Evolutionary conservation across 2,888 invertebrate genomes (phyloP), one percentile per base, ranked within the genome.

Genomic region (Ctena decussata): DNA sequence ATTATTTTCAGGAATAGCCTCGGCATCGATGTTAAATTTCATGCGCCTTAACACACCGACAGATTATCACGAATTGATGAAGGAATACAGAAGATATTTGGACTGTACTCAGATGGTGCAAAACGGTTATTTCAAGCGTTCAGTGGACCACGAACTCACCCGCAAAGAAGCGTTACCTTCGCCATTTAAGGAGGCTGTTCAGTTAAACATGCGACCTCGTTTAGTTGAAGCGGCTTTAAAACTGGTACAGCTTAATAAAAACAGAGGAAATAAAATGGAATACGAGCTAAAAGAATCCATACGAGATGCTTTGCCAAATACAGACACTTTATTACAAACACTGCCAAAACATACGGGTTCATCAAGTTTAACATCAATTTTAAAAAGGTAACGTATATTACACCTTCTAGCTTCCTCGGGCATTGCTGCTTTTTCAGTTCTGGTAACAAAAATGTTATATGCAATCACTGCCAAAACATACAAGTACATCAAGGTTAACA

Each of bases 91-190:
- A 6, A 12, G 41, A 6, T 86, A 83, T 49, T 35, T 86, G 0
- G 83, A 86, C 41, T 86, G 86, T 71, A 86, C 80, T 11, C 80
- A 80, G 27, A 80, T 80, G 80, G 77, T 86, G 6, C 77, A 86
- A 41, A 86, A 73, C 24, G 86, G 86, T 21, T 83, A 83, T 53
- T 86, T 83, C 75, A 86, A 86, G 46, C 86, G 86, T 18, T 86
- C 86, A 32, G 78, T 81, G 3, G 84, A 81, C 27, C 41, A 70
- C n/a, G 71, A 32, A 18, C 30, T 77, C 11, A 44, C 35, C 11
- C 57, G 41, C 11, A 18, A 24, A 30, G 41, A 77, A 24, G n/a
- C 30, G 8, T 46, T 77, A 30, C 77, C 77, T 2, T 77, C 77
- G 11, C 77, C 65, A n/a, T 69, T 77, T 41, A 39, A n/a, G 44